phyloP scores from a whole-genome alignment of 2,888 invertebrate genomes.

The Eudemis profundana region DNA sequence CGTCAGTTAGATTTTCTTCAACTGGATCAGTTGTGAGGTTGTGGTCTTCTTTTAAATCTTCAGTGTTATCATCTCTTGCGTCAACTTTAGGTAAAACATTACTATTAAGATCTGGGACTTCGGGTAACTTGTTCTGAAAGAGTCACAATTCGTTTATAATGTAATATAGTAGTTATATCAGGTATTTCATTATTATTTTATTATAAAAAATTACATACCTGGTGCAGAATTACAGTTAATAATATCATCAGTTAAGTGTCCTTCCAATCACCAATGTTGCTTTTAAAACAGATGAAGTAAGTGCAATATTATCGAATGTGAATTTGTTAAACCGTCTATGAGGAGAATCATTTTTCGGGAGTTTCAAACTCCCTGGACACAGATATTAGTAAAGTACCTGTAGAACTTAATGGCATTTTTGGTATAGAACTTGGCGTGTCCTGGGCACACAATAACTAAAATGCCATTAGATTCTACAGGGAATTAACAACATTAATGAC shows the following conservation, averaged over 20 bases:
- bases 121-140: constrained; percentile 10
- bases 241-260: constrained; percentile 1
- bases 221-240: too few relatives aligned
- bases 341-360: background rate
- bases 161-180: background rate
- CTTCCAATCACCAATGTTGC: constrained; percentile 23
- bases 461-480: too few relatives aligned
- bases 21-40: background rate
- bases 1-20: constrained; percentile 10
- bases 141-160: background rate
- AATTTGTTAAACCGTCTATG: background rate
- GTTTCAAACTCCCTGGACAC: background rate
- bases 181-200: background rate
- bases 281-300: background rate
- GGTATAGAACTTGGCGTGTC: too few relatives aligned
- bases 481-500: too few relatives aligned
- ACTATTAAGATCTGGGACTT: constrained; percentile 5
- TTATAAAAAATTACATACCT: constrained; percentile 24
- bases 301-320: constrained; percentile 14
- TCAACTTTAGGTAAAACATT: constrained; percentile 12
- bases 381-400: background rate
- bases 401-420: too few relatives aligned
- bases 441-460: too few relatives aligned
- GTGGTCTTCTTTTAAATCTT: constrained; percentile 3
- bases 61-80: background rate